Evolutionary conservation across 2,888 invertebrate genomes (phyloP), one percentile per base, ranked within the genome.

Genomic region (Lingula anatina): DNA sequence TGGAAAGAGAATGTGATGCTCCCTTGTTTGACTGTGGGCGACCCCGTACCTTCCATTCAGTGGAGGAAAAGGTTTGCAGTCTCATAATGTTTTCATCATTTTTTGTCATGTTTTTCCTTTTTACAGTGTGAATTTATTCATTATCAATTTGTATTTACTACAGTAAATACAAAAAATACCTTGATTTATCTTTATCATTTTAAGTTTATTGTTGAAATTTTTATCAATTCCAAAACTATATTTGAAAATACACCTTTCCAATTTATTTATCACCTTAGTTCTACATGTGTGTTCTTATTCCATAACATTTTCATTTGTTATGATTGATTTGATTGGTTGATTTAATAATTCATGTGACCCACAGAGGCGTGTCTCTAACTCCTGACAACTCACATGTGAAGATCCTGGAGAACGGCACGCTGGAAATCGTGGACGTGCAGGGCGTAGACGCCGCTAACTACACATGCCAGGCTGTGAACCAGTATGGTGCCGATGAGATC

Each of bases 401-500:
- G 20, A 86, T 91, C 63, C 80, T 91, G 23, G 48, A 89, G 18
- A 93, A 94, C 77, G 94, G 94, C 24, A 90, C 92, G 0, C 80
- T 95, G n/a, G 84, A 89, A 65, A 89, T 95, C 53, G 88, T 89
- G 52, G 88, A 90, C 59, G 90, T 93, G 0, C 87, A 88, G 43
- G 84, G 92, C 27, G 86, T 87, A 55, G 94, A 95, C 79, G 90
- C 91, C 47, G 94, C 92, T 47, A 93, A 94, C 78, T 95, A 95
- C 75, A 88, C 91, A 0, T 95, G 95, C 78, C 86, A 87, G 64
- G 93, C 92, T 20, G 89, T 91, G 73, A 95, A 95, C 78, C 86
- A 87, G 24, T 90, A 90, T 75, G 94, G 94, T 44, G 88, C 90
- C 62, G 94, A 94, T 70, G 89, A 90, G 18, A 90, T 94, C 45